A percentile compares a stretch with the other conserved stretches of the same genome.
Conservation (phyloP, 2,797 vertebrate genomes). For the Hyperoplus immaculatus region DNA sequence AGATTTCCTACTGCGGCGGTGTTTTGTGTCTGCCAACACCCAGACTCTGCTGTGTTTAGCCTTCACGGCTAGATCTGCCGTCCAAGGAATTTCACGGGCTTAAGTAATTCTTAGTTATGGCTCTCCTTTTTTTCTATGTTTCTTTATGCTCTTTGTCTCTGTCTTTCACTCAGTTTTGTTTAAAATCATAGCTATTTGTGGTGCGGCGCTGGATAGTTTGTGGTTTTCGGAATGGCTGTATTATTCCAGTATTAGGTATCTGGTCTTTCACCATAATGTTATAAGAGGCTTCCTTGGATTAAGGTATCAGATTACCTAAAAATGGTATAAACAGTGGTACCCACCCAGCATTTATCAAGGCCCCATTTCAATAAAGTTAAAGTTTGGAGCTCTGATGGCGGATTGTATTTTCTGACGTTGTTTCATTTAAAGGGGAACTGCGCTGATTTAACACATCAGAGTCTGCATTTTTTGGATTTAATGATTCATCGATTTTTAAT, state of each 20-base stretch:
- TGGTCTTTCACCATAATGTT: conserved; percentile 72
- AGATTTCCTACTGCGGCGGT: conserved; percentile 55
- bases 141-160: conserved; percentile 41
- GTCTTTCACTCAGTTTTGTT: conserved; percentile 54
- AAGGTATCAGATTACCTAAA: conserved; percentile 62
- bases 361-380: conserved; percentile 29
- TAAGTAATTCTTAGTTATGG: conserved; percentile 71
- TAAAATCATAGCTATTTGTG: conserved; percentile 75
- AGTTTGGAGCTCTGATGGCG: conserved; percentile 23
- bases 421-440: conserved; percentile 9
- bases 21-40: conserved; percentile 81
- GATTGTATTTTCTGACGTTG: neutral
- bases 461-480: neutral
- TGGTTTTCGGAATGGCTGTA: conserved; percentile 66
- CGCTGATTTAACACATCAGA: conserved; percentile 4
- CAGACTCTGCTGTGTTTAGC: conserved; percentile 76
- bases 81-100: conserved; percentile 79
- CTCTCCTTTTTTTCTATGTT: conserved; percentile 53
- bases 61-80: conserved; percentile 75
- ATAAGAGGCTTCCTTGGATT: conserved; percentile 73
- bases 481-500: neutral
- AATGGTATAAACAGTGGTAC: conserved; percentile 54
- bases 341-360: conserved; percentile 37
- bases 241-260: conserved; percentile 77
- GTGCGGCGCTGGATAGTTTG: conserved; percentile 62